phyloP scores from a whole-genome alignment of 1,140 invertebrate species.

The Danaus melanippus region DNA sequence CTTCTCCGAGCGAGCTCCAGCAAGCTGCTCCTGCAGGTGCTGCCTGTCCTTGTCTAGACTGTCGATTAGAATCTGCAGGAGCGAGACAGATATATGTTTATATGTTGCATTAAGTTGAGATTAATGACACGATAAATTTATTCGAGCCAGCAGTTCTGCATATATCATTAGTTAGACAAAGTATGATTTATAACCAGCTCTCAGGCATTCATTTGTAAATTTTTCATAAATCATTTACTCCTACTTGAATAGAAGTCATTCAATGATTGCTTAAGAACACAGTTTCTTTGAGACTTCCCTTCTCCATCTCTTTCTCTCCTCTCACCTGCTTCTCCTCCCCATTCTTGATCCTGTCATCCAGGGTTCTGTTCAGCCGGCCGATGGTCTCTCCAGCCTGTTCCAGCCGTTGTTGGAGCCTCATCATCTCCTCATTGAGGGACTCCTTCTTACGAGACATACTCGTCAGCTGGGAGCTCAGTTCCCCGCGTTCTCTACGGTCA shows the following conservation, averaged over 20 bases:
- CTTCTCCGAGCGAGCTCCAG: conserved; percentile 83
- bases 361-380: conserved; percentile 80
- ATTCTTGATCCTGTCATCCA: conserved; percentile 86
- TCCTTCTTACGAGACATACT: conserved; percentile 84
- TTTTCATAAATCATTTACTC: too few species aligned
- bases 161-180: too few species aligned
- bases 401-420: conserved; percentile 79
- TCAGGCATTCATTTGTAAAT: too few species aligned
- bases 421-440: conserved; percentile 82
- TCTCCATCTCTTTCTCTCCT: too few species aligned
- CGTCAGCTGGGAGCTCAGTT: conserved; percentile 84
- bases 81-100: neutral
- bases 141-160: too few species aligned
- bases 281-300: too few species aligned
- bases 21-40: conserved; percentile 80
- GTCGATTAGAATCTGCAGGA: conserved; percentile 78
- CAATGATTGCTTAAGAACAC: too few species aligned
- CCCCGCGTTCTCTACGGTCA: conserved; percentile 79
- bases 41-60: conserved; percentile 85
- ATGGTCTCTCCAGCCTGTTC: conserved; percentile 86
- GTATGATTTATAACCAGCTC: too few species aligned
- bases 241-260: neutral
- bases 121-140: too few species aligned
- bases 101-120: too few species aligned
- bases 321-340: conserved; percentile 85